Base-by-base conservation (phyloP, 2,797 vertebrate genomes). In the Sciurus vulgaris region DNA sequence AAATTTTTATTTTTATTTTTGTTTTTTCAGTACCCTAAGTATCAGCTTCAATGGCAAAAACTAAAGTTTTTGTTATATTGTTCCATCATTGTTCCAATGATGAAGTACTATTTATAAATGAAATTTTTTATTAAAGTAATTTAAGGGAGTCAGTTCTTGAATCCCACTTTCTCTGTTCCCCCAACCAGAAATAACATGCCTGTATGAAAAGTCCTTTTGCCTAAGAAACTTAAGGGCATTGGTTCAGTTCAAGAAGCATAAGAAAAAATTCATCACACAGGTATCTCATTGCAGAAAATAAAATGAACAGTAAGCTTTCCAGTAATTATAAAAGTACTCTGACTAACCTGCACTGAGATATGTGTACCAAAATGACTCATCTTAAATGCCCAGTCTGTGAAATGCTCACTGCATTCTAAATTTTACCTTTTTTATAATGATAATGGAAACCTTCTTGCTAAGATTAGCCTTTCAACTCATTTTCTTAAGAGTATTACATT, bases 11-110 rank as follows among this genome's bases (percentile, higher is more conserved):
- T 73, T 59, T 54, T 90, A 30, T 86, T 96, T 94, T 96, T 94
- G 54, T 86, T 95, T 97, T 83, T 96, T 3, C 22, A 72, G 67
- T 56, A 95, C 61, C 33, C 54, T 95, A 96, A 82, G 89, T 89
- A 73, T 81, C 84, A 91, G 67, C 74, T 97, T 96, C 70, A 95
- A 90, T 41, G 38, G 1, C 54, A 88, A 97, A 97, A 93, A 93
- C 89, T 67, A 96, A 95, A 26, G 54, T 38, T 38, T 38, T 38
- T 38, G 38, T 38, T 38, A 38, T 38, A 38, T 38, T 38, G 38
- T 38, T 38, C 38, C 38, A 38, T 38, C 38, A 38, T 38, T 38
- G 38, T 38, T 22, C 33, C 56, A 69, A 30, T 54, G 79, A 67
- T 69, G 33, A 20, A 86, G 14, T 22, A 77, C 9, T 56, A 41